Evolutionary conservation across 2,888 invertebrate genomes (phyloP).

Genomic region (Colostygia pectinataria): DNA sequence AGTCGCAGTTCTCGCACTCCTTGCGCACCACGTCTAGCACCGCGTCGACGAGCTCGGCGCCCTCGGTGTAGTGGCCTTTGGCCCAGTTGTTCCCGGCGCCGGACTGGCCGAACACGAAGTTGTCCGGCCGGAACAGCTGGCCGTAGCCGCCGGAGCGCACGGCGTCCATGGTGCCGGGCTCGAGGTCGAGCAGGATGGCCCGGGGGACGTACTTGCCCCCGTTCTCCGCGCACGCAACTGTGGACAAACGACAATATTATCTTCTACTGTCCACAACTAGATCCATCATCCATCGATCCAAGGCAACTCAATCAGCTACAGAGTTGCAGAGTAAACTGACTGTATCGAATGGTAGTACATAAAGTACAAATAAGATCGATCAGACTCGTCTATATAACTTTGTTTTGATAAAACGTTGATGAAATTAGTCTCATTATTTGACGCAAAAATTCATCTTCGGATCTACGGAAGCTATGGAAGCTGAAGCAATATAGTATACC

Average conservation of each 20-base stretch:
- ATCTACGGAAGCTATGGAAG: no score
- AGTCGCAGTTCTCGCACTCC: conserved; percentile 96
- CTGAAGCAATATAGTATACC: no score
- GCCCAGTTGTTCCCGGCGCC: conserved; percentile 94
- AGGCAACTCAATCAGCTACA: no score
- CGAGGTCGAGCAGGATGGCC: conserved; percentile 96
- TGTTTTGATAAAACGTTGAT: no score
- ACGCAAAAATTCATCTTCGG: no score
- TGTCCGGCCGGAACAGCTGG: conserved; percentile 96
- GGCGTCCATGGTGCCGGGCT: conserved; percentile 98
- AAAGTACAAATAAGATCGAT: no score
- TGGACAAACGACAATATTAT: conserved; percentile 31
- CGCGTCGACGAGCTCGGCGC: conserved; percentile 92
- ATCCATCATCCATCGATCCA: no score
- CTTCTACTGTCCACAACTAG: no score
- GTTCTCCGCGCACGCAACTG: conserved; percentile 95
- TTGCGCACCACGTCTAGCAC: conserved; percentile 93
- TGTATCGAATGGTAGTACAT: no score
- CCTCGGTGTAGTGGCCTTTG: conserved; percentile 96
- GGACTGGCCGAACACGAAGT: conserved; percentile 95
- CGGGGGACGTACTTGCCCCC: conserved; percentile 96
- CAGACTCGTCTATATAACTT: no score
- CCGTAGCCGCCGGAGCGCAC: conserved; percentile 93
- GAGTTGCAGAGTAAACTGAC: no score
- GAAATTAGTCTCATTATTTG: no score